These are phyloP conservation scores for Leptinotarsa peninsularis DNA, from an alignment of 2,888 invertebrate species.

Conservation along the genomic window DNA sequence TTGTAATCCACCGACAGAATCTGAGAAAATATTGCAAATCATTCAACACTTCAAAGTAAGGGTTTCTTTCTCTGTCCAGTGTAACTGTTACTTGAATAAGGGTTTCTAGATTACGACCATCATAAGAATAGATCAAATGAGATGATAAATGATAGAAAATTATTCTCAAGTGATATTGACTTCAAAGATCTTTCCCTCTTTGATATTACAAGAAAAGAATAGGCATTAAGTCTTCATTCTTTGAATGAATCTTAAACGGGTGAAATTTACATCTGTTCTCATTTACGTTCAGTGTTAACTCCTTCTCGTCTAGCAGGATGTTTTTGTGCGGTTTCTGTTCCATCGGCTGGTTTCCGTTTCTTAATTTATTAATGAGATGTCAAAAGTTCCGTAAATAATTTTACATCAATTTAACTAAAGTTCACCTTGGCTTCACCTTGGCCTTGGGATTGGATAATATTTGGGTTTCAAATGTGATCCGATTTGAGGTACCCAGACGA, in stretches of 20 bases:
- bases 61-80: too few relatives aligned
- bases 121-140: too few relatives aligned
- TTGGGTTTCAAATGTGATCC: constrained; percentile 48
- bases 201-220: too few relatives aligned
- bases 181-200: too few relatives aligned
- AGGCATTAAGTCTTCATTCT: too few relatives aligned
- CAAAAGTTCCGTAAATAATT: constrained; percentile 18
- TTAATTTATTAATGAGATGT: constrained; percentile 13
- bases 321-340: neutral
- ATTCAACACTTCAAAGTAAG: too few relatives aligned
- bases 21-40: too few relatives aligned
- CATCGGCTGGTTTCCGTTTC: constrained; percentile 3
- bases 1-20: too few relatives aligned
- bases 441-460: constrained; percentile 47
- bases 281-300: neutral
- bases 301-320: neutral
- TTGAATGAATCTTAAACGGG: neutral
- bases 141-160: too few relatives aligned
- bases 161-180: too few relatives aligned
- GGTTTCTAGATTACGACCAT: too few relatives aligned
- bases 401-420: constrained; percentile 5
- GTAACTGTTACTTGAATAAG: too few relatives aligned
- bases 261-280: neutral
- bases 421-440: constrained; percentile 51
- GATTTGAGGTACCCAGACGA: constrained; percentile 47